Base-by-base conservation (phyloP, 1,140 invertebrate genomes). In the Tetramorium alpestre region DNA sequence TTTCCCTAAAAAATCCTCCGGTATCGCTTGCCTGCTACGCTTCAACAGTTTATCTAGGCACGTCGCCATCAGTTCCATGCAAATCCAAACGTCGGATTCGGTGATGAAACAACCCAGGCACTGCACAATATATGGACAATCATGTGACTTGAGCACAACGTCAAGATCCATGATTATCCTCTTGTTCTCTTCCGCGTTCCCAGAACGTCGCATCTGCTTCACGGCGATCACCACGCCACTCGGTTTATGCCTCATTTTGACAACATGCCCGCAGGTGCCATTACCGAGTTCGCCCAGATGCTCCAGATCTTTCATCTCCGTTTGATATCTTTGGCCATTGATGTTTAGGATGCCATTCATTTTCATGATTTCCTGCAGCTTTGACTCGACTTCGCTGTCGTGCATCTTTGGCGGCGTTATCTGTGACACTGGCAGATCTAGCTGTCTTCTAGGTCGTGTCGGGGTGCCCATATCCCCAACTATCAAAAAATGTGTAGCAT, bases 81-180 rank as follows among this genome's bases (percentile, higher is more conserved):
- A 98, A 92, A 98, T 98, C 98, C 98, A 98, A 0, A 98, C 98
- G 94, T 98, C 98, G 0, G 97, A 97, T 93, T 99, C 98, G 0
- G 98, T 99, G 44, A 99, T 99, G 95, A 99, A 99, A 95, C 98
- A 99, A 38, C 99, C 99, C 91, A 99, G 96, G 95, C 99, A 99
- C 94, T 99, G 97, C 77, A 99, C 99, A 92, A 99, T 99, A 95
- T 98, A 99, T 25, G 97, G 98, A 96, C 99, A 99, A 94, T 99
- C 99, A 91, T 99, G 98, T 64, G 98, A 99, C 91, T 99, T 98
- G 13, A 99, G 96, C 49, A 99, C 98, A 49, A 99, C 99, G 94
- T 99, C 99, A 88, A 99, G 96, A 96, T 99, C 99, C 98, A 99
- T 99, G 67, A 99, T 98, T 77, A 99, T 99, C 90, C 99, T 97